A percentile compares a stretch with the other conserved stretches of the same genome.
Evolutionary conservation across 1,140 invertebrate species (phyloP).

Genomic region (Lanistes nyassanus): DNA sequence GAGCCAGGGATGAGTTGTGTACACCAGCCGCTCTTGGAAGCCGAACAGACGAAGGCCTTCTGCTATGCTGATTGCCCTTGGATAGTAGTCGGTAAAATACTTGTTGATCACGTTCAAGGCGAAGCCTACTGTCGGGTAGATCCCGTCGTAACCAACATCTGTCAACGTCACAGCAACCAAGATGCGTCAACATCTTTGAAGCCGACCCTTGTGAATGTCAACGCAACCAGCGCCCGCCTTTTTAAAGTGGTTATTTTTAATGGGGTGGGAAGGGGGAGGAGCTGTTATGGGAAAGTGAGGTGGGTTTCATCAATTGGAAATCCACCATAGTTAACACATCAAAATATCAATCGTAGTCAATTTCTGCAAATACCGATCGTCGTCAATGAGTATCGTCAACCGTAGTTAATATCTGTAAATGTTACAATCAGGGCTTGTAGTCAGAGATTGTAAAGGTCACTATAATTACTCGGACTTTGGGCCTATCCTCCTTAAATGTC

Average conservation of each 20-base stretch:
- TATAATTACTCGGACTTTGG: too few species aligned
- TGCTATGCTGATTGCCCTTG: conserved; percentile 48
- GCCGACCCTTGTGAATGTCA: neutral
- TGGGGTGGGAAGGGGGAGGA: neutral
- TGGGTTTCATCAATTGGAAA: neutral
- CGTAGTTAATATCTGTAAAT: too few species aligned
- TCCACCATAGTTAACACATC: neutral
- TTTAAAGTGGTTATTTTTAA: neutral
- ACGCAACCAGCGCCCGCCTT: neutral
- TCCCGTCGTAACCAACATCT: conserved; percentile 61
- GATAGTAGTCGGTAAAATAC: conserved; percentile 58
- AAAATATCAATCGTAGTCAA: neutral
- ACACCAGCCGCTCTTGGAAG: conserved; percentile 54
- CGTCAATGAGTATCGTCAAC: neutral
- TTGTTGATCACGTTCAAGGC: conserved; percentile 57
- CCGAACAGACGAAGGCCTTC: conserved; percentile 34
- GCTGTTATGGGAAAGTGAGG: too few species aligned
- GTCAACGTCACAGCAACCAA: neutral
- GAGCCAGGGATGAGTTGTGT: conserved; percentile 64
- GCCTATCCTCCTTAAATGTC: too few species aligned
- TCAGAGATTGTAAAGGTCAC: too few species aligned
- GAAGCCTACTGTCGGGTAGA: conserved; percentile 39
- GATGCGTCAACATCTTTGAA: neutral
- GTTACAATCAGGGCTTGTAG: too few species aligned
- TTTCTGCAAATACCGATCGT: neutral